Base-by-base conservation (phyloP, 2,888 invertebrate species). In the Gonocerus acuteangulatus region DNA sequence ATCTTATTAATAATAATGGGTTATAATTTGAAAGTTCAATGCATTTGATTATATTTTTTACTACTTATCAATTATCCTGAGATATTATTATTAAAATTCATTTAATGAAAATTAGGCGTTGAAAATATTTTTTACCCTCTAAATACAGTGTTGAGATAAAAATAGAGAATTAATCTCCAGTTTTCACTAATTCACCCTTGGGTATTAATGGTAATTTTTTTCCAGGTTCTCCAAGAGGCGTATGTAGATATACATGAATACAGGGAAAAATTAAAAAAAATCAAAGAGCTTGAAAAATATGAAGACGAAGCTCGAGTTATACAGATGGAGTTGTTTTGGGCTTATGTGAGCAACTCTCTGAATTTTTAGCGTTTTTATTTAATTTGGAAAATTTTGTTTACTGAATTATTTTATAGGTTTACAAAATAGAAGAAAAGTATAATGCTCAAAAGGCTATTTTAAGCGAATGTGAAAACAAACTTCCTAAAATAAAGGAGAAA, bases 311-410 rank as follows among this genome's bases (percentile, higher is more conserved):
- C 79, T 47, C 72, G 74, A 45, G 67, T 71, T 0, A 70, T 84
- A 6, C 77, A 82, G 67, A 76, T 79, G 65, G 84, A 86, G 71
- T 76, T 80, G 63, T 77, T 78, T 21, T 80, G 80, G 81, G 71
- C 79, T 69, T 68, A 78, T 71, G 73, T 80, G 72, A 69, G 63
- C 36, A 45, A 9, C 16, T 15, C 15, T 6, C 19, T 49, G 2
- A 48, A 11, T 11, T 6, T 9, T 48, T 19, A 13, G 3, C 18
- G 11, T 44, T 15, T 16, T 11, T 7, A 44, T 44, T n/a, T n/a
- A n/a, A n/a, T n/a, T n/a, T n/a, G n/a, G n/a, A n/a, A n/a, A n/a
- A n/a, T 44, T 18, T 47, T 47, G 3, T 4, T 3, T 22, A 15
- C 27, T 9, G 13, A 49, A 49, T 49, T 19, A 49, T 4, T n/a